Evolutionary conservation across 2,888 invertebrate species (phyloP), one percentile per base, ranked within the genome.

Genomic region (Synanthedon formicaeformis): DNA sequence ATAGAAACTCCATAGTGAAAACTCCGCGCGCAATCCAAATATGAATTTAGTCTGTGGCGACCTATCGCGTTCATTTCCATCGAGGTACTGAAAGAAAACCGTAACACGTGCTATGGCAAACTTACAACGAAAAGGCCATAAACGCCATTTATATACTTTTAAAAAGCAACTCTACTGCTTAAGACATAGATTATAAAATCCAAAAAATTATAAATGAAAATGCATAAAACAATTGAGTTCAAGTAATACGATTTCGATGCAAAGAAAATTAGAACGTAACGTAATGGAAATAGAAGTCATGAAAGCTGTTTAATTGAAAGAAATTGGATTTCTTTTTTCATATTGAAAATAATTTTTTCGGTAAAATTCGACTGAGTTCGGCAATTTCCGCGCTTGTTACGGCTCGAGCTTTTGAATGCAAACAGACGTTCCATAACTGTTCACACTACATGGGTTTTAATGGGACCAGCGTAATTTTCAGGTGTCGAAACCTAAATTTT

Each of bases 81-180:
- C 72, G 73, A 71, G 72, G 60, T 62, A 82, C 82, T 82, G 81
- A 75, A 74, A 75, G 16, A 16, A 16, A 1, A 73, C 66, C 60
- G 56, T 60, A 72, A 64, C 81, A 81, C 78, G 79, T 81, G 76
- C 67, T 64, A 60, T 65, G 63, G 68, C 64, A 67, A 45, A 45
- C n/a, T 13, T 14, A n/a, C 6, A 45, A 45, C 13, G 14, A 12
- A 45, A 45, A 14, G 11, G 45, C 6, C 45, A 3, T 45, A 45
- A 12, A 45, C 45, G 45, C 14, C 45, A 45, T 13, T 8, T 6
- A n/a, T 4, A 13, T 11, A 45, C n/a, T 14, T 10, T 34, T 34
- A 34, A 34, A 34, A 34, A 6, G 45, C 45, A 45, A 45, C 45
- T 45, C 45, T 34, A 34, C 34, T 34, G 8, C 10, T 10, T 10